These are phyloP conservation scores for Petaurus breviceps DNA, from an alignment of 2,113 vertebrate species.

Conservation along the genomic window DNA sequence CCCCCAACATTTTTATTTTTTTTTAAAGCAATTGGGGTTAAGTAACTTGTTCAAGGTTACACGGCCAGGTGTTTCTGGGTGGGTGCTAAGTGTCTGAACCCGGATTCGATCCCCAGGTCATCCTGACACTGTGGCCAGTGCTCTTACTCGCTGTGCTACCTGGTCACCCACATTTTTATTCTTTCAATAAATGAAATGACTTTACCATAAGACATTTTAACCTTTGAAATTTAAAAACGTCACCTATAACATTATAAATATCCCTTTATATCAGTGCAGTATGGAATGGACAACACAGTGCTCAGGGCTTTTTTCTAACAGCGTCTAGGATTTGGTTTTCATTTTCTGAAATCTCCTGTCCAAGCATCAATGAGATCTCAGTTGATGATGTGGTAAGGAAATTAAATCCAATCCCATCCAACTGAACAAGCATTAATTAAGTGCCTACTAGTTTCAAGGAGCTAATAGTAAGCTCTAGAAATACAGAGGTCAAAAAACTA, in stretches of 20 bases:
- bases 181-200: constrained; percentile 7
- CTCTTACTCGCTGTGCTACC: too few relatives aligned
- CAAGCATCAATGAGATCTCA: constrained; percentile 36
- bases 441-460: neutral
- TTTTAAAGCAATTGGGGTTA: too few relatives aligned
- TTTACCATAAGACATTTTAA: neutral
- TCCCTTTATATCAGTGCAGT: constrained; percentile 18
- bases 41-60: too few relatives aligned
- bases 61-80: too few relatives aligned
- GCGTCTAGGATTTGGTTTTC: constrained; percentile 56
- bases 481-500: neutral
- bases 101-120: too few relatives aligned
- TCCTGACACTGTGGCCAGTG: too few relatives aligned
- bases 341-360: constrained; percentile 43
- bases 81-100: too few relatives aligned
- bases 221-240: neutral
- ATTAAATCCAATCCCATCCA: neutral
- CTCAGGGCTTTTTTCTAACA: constrained; percentile 8
- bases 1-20: neutral
- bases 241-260: neutral
- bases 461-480: neutral
- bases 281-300: constrained; percentile 11
- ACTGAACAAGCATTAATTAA: neutral
- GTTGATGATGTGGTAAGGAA: neutral
- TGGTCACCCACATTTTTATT: neutral